phyloP scores from a whole-genome alignment of 2,113 vertebrate genomes.

The Tautogolabrus adspersus region DNA sequence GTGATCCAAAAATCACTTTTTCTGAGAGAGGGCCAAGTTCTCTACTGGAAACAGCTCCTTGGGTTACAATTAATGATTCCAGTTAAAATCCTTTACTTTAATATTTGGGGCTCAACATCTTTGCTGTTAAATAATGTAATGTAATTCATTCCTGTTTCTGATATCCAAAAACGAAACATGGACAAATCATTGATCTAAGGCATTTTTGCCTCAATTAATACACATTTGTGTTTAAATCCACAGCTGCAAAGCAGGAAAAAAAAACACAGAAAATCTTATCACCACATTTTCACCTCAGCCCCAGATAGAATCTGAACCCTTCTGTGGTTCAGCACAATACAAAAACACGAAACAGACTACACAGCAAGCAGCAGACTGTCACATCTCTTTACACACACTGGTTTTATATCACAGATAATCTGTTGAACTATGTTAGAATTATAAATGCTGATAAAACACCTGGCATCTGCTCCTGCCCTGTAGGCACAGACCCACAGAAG shows the following conservation, averaged over 20 bases:
- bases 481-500: slow-evolving; percentile 50
- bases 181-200: too few relatives aligned
- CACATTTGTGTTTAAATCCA: too few relatives aligned
- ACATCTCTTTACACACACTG: slow-evolving; percentile 34
- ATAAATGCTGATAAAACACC: slow-evolving; percentile 61
- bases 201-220: too few relatives aligned
- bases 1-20: slow-evolving; percentile 20
- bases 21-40: slow-evolving; percentile 13
- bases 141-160: too few relatives aligned
- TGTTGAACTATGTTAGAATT: slow-evolving; percentile 38
- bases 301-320: slow-evolving; percentile 27
- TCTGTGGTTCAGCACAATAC: slow-evolving; percentile 9
- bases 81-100: neutral
- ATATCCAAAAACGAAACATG: too few relatives aligned
- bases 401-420: slow-evolving; percentile 41
- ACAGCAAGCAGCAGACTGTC: neutral
- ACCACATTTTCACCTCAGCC: slow-evolving; percentile 13
- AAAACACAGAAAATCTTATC: neutral
- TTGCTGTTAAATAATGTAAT: neutral
- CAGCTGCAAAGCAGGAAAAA: too few relatives aligned
- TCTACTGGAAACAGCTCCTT: neutral
- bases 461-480: slow-evolving; percentile 52
- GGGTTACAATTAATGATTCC: neutral
- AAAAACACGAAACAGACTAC: slow-evolving; percentile 5
- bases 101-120: neutral